These are phyloP conservation scores for Abrostola tripartita DNA, from an alignment of 2,888 invertebrate genomes.

Conservation along the genomic window DNA sequence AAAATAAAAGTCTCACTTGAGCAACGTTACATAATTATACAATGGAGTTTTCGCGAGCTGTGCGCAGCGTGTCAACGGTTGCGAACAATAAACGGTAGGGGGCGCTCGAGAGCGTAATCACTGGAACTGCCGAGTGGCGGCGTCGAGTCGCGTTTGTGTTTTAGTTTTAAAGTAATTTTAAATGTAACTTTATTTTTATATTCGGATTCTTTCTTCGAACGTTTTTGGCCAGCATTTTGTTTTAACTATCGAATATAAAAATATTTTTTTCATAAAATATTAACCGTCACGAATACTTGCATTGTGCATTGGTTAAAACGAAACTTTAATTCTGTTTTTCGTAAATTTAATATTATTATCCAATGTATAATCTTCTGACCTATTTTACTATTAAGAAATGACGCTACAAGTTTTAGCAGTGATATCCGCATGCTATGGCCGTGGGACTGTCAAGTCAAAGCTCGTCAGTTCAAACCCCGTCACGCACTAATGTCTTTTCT, in stretches of 20 bases:
- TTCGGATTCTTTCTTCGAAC: neutral
- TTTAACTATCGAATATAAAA: neutral
- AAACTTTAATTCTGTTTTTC: no score
- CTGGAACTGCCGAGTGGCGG: conserved; percentile 42
- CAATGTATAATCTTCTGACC: no score
- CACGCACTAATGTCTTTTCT: no score
- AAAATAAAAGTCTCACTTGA: conserved; percentile 51
- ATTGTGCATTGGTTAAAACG: no score
- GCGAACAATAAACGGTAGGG: conserved; percentile 52
- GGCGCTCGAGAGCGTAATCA: conserved; percentile 57
- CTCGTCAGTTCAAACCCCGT: no score
- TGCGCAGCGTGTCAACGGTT: conserved; percentile 56
- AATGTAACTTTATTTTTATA: conserved; percentile 20
- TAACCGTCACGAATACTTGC: no score
- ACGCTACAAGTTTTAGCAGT: no score
- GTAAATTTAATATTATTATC: no score
- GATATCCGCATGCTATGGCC: no score
- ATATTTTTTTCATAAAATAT: neutral
- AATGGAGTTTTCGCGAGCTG: conserved; percentile 49
- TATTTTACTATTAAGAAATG: no score
- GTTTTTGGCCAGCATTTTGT: neutral
- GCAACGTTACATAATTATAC: conserved; percentile 59
- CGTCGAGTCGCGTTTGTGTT: conserved; percentile 36
- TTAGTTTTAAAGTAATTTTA: conserved; percentile 45
- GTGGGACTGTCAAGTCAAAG: no score